phyloP scores from a whole-genome alignment of 1,140 invertebrate genomes.

The Drosophila subpulchrella region DNA sequence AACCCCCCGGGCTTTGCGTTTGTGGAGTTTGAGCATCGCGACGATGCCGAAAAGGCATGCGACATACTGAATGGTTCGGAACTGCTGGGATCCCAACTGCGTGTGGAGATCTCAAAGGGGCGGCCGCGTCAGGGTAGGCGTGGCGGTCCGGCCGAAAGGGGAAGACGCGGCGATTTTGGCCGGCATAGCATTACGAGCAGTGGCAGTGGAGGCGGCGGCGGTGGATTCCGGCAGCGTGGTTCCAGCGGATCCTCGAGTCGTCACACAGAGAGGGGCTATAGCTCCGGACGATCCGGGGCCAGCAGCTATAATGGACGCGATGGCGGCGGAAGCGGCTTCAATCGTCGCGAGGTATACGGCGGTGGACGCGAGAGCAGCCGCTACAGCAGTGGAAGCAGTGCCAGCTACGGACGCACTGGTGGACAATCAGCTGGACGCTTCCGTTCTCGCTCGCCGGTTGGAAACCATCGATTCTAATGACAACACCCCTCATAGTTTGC shows the following conservation, averaged over 20 bases:
- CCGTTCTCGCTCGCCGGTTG: slow-evolving; percentile 75
- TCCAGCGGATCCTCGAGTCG: slow-evolving; percentile 83
- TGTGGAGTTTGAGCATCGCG: slow-evolving; percentile 97
- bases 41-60: slow-evolving; percentile 97
- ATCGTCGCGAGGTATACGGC: slow-evolving; percentile 81
- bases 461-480: slow-evolving; percentile 76
- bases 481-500: slow-evolving; percentile 30
- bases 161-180: slow-evolving; percentile 85
- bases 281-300: slow-evolving; percentile 85
- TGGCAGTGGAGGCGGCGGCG: slow-evolving; percentile 64
- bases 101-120: slow-evolving; percentile 93
- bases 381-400: slow-evolving; percentile 84
- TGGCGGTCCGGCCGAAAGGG: slow-evolving; percentile 86
- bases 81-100: slow-evolving; percentile 91
- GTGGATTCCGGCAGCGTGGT: slow-evolving; percentile 81
- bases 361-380: slow-evolving; percentile 82
- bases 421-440: slow-evolving; percentile 81
- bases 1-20: slow-evolving; percentile 99
- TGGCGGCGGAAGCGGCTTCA: slow-evolving; percentile 78
- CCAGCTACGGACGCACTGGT: slow-evolving; percentile 81
- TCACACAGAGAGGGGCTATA: slow-evolving; percentile 84
- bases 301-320: slow-evolving; percentile 72
- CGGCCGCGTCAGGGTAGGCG: slow-evolving; percentile 86
- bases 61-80: slow-evolving; percentile 95
- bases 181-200: slow-evolving; percentile 85